Conservation (phyloP, 1,140 invertebrate species). For the Eupeodes corollae region DNA sequence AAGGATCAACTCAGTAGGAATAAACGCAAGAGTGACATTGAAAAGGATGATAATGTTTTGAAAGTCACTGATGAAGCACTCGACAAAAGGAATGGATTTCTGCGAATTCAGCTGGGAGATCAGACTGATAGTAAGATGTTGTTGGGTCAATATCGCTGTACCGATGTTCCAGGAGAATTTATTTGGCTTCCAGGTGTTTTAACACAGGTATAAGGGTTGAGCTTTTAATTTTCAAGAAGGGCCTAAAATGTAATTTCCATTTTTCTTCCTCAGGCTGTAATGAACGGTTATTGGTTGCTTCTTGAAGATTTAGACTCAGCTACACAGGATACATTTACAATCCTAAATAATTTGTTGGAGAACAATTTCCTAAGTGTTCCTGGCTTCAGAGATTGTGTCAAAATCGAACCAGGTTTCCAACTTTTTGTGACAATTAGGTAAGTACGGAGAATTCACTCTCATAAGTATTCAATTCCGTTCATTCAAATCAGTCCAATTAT, state of each 20-base stretch:
- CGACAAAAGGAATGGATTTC: conserved; percentile 21
- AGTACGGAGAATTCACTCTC: conserved; percentile 2
- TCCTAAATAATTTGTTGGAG: conserved; percentile 77
- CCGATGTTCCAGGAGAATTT: conserved; percentile 94
- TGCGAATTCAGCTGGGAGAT: conserved; percentile 81
- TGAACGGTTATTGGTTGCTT: conserved; percentile 81
- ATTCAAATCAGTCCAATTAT: too few species aligned
- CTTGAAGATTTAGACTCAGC: conserved; percentile 94
- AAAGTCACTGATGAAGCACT: conserved; percentile 3
- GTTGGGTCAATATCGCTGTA: conserved; percentile 88
- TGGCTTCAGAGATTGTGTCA: conserved; percentile 70
- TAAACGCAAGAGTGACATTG: conserved; percentile 11
- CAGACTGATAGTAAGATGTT: conserved; percentile 96
- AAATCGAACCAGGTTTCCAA: conserved; percentile 73
- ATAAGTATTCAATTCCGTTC: too few species aligned
- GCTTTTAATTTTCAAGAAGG: too few species aligned
- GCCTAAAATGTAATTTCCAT: too few species aligned
- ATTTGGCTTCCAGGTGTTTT: conserved; percentile 88
- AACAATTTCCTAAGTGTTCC: conserved; percentile 71
- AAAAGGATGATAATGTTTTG: conserved; percentile 8
- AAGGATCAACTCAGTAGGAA: conserved; percentile 11
- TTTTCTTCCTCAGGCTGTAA: conserved; percentile 55
- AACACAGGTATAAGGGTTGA: too few species aligned
- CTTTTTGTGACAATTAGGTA: conserved; percentile 83
- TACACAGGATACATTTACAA: conserved; percentile 81